phyloP scores from a whole-genome alignment of 2,113 vertebrate genomes.

The Anser cygnoides region DNA sequence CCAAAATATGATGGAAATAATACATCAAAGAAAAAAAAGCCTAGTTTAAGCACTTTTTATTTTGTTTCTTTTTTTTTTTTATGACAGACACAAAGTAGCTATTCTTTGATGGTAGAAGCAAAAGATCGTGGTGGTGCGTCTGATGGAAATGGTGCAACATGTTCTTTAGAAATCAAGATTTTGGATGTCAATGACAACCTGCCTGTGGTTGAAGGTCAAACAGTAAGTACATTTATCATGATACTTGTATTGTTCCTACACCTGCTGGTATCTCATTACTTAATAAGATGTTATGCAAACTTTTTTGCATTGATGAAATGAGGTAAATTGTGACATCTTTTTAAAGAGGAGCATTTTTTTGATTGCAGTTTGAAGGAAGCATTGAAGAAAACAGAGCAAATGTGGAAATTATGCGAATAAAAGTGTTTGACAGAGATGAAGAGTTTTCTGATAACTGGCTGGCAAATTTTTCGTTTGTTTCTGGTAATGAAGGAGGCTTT shows the following conservation, averaged over 20 bases:
- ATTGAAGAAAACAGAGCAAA: constrained; percentile 87
- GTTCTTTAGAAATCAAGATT: constrained; percentile 76
- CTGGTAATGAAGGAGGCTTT: constrained; percentile 89
- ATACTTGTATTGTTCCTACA: background rate
- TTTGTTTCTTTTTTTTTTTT: background rate
- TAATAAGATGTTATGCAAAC: background rate
- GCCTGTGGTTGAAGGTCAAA: constrained; percentile 60
- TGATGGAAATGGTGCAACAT: constrained; percentile 54
- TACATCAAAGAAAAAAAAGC: background rate
- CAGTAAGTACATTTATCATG: constrained; percentile 59
- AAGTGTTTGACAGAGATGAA: constrained; percentile 84
- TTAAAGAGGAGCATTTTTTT: background rate
- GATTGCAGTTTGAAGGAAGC: constrained; percentile 81
- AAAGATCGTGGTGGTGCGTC: constrained; percentile 64
- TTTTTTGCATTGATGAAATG: background rate
- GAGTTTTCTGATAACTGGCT: constrained; percentile 89
- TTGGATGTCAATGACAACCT: constrained; percentile 84
- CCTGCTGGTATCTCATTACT: background rate
- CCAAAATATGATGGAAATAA: background rate
- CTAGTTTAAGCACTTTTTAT: background rate
- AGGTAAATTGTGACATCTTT: background rate
- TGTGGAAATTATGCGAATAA: constrained; percentile 85
- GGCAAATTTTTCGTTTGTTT: constrained; percentile 84
- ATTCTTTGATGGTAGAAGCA: constrained; percentile 76
- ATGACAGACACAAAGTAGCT: constrained; percentile 74